A percentile compares a stretch with the other conserved stretches of the same genome.
Conservation (phyloP, 2,888 invertebrate species). For the Esperia sulphurella region DNA sequence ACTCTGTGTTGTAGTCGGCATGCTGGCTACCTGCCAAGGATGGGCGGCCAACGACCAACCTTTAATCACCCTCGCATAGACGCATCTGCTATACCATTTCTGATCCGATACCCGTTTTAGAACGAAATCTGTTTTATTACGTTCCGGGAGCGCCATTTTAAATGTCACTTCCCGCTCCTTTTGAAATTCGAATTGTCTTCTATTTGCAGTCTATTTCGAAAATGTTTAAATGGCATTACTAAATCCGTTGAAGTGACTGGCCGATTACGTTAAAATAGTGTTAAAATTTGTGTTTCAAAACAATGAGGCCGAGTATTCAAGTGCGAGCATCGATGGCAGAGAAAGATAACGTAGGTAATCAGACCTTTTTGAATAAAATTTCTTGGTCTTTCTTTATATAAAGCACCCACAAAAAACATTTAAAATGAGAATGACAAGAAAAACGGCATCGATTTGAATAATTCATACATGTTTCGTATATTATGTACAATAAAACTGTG, state of each 20-base stretch:
- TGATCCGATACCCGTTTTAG: constrained; percentile 48
- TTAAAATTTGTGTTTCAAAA: constrained; percentile 19
- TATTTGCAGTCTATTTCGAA: constrained; percentile 9
- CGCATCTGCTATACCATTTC: constrained; percentile 25
- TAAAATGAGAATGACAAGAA: too few species aligned
- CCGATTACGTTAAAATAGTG: constrained; percentile 14
- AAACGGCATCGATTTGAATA: too few species aligned
- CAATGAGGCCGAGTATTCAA: constrained; percentile 16
- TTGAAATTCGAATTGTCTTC: constrained; percentile 3
- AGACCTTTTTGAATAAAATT: too few species aligned
- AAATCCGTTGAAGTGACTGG: constrained; percentile 13
- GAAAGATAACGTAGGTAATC: constrained; percentile 8
- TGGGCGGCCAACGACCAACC: constrained; percentile 59
- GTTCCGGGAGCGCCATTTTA: constrained; percentile 24
- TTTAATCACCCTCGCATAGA: constrained; percentile 44
- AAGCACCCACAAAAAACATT: too few species aligned
- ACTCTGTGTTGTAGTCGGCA: constrained; percentile 10
- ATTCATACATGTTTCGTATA: too few species aligned
- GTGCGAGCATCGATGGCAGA: constrained; percentile 15
- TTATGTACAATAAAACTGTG: too few species aligned
- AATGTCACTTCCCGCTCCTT: constrained; percentile 18
- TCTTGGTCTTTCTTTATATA: too few species aligned
- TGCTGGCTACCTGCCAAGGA: constrained; percentile 61
- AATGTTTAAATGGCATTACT: constrained; percentile 10
- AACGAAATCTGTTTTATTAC: constrained; percentile 43